phyloP scores from a whole-genome alignment of 2,113 vertebrate genomes.

The Bufo bufo region DNA sequence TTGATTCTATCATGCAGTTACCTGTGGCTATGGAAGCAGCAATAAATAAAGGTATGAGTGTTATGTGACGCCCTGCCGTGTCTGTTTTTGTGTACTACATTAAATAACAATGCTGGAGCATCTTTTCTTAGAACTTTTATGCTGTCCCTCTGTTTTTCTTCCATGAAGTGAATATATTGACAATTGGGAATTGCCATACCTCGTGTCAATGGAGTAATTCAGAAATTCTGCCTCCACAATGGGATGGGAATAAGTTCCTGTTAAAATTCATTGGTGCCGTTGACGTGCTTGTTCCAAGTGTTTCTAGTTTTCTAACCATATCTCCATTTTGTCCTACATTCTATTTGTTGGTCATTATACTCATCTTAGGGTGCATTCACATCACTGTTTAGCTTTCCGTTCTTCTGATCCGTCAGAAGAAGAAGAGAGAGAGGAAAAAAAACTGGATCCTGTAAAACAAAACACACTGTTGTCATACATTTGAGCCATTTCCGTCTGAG shows the following conservation, averaged over 20 bases:
- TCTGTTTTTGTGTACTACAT: neutral
- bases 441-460: no score
- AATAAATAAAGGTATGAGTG: slow-evolving; percentile 84
- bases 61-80: neutral
- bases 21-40: slow-evolving; percentile 90
- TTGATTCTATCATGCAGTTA: slow-evolving; percentile 94
- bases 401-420: no score
- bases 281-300: neutral
- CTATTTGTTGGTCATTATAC: neutral
- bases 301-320: neutral
- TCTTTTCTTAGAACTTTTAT: no score
- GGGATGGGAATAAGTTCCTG: neutral
- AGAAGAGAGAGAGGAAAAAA: no score
- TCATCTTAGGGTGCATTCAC: neutral
- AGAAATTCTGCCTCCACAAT: no score
- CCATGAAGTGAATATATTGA: no score
- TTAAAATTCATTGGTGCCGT: neutral
- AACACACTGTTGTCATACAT: neutral
- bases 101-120: no score
- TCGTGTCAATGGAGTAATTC: no score
- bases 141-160: no score
- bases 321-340: neutral
- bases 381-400: no score
- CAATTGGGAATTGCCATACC: no score
- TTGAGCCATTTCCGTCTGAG: no score